phyloP scores from a whole-genome alignment of 2,888 invertebrate genomes.

The Drosophila anomalata region DNA sequence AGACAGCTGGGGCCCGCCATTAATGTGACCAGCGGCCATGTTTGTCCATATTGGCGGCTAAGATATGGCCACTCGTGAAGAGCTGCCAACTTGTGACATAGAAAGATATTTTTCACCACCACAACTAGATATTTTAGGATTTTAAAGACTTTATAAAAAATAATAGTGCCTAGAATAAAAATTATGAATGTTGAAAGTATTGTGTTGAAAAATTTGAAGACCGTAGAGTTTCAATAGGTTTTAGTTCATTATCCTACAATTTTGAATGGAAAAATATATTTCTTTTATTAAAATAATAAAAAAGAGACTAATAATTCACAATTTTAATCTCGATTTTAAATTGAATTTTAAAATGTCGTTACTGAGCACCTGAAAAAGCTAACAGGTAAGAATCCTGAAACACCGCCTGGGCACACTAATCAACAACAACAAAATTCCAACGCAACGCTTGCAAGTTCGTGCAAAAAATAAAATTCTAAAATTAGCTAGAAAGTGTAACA shows the following conservation, averaged over 20 bases:
- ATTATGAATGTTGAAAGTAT: not conserved
- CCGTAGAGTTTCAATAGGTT: too few relatives aligned
- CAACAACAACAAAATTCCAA: conserved; percentile 57
- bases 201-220: too few relatives aligned
- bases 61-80: too few relatives aligned
- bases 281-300: too few relatives aligned
- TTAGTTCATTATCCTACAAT: too few relatives aligned
- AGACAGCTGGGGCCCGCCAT: not conserved
- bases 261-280: too few relatives aligned
- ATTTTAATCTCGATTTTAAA: too few relatives aligned
- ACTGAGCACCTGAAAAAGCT: not conserved
- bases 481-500: conserved; percentile 16
- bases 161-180: not conserved
- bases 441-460: conserved; percentile 43
- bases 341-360: not conserved
- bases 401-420: not conserved
- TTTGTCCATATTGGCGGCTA: too few relatives aligned
- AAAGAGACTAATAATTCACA: too few relatives aligned
- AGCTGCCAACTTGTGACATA: too few relatives aligned
- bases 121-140: too few relatives aligned
- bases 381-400: not conserved
- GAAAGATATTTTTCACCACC: too few relatives aligned
- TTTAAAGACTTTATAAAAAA: not conserved
- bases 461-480: conserved; percentile 26
- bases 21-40: not conserved